These are phyloP conservation scores for Barypeithes pellucidus DNA, from an alignment of 2,888 invertebrate species.

Conservation along the genomic window DNA sequence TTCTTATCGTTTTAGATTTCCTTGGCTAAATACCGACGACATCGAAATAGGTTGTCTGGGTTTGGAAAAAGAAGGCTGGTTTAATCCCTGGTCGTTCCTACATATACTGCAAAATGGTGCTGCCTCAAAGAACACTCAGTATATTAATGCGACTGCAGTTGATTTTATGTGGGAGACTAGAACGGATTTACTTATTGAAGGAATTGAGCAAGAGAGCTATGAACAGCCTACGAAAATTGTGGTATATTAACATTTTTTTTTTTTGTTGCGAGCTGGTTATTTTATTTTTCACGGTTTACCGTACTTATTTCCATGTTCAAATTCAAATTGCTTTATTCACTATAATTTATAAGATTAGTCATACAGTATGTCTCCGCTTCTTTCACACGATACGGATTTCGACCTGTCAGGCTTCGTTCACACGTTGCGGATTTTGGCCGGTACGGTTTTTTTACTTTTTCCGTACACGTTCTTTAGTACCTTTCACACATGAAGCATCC, in stretches of 20 bases:
- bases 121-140: slow-evolving; percentile 81
- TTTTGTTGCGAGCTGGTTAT: no score
- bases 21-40: slow-evolving; percentile 92
- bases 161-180: slow-evolving; percentile 78
- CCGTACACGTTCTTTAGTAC: no score
- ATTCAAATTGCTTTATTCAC: no score
- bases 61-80: slow-evolving; percentile 93
- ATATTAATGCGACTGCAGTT: slow-evolving; percentile 83
- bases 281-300: no score
- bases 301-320: no score
- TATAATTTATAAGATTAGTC: no score
- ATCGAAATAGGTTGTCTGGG: slow-evolving; percentile 87
- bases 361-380: no score
- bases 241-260: slow-evolving; percentile 70
- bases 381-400: no score
- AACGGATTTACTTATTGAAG: slow-evolving; percentile 74
- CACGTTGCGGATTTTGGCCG: no score
- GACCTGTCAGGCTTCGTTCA: no score
- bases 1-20: slow-evolving; percentile 75
- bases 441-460: no score
- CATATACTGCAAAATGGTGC: slow-evolving; percentile 85
- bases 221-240: slow-evolving; percentile 74
- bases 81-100: slow-evolving; percentile 91
- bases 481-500: no score
- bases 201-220: slow-evolving; percentile 72